Conservation (phyloP, 2,888 invertebrate species). For the Patella ulyssiponensis region DNA sequence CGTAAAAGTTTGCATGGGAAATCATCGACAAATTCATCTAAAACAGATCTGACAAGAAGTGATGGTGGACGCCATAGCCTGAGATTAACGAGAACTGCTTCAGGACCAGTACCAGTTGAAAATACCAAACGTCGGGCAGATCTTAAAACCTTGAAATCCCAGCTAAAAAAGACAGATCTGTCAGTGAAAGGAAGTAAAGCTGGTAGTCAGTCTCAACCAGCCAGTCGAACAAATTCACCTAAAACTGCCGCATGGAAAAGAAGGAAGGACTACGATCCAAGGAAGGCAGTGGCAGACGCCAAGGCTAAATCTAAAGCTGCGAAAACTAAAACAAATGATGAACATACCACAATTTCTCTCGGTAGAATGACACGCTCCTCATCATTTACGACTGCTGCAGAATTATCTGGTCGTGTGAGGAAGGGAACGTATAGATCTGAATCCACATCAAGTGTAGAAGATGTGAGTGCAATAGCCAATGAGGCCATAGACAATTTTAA, state of each 20-base stretch:
- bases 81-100: constrained; percentile 25
- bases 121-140: constrained; percentile 27
- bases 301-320: constrained; percentile 57
- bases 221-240: constrained; percentile 59
- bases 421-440: constrained; percentile 38
- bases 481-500: constrained; percentile 47
- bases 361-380: constrained; percentile 58
- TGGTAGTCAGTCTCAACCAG: constrained; percentile 53
- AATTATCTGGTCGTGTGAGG: constrained; percentile 36
- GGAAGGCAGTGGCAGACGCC: constrained; percentile 91
- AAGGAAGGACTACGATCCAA: constrained; percentile 94
- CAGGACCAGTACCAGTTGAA: constrained; percentile 1
- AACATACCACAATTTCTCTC: not conserved
- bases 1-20: too few species aligned
- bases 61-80: constrained; percentile 61
- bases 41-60: constrained; percentile 35
- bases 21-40: not conserved
- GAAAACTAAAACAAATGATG: constrained; percentile 35
- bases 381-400: constrained; percentile 58
- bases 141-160: constrained; percentile 27
- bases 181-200: constrained; percentile 10
- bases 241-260: constrained; percentile 90
- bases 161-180: constrained; percentile 30
- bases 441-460: constrained; percentile 54
- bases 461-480: constrained; percentile 47